Conservation (phyloP, 2,113 vertebrate species). For the rabbit (Oryctolagus cuniculus) region DNA sequence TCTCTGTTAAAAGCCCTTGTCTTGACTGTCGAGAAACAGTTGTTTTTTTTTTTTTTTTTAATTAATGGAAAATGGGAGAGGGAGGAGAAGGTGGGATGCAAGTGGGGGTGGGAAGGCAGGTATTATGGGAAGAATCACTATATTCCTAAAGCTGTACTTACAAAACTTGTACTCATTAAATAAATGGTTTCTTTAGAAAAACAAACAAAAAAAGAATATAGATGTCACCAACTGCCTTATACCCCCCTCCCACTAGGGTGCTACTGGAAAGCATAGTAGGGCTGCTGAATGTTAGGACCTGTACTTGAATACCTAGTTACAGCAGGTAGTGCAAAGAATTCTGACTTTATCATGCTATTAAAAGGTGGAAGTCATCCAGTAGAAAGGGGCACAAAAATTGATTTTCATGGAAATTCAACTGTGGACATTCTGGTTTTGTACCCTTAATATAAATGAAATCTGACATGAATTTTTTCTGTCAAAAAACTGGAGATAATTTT, state of each 20-base stretch:
- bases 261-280: neutral
- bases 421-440: neutral
- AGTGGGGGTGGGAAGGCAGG: no score
- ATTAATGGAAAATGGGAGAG: no score
- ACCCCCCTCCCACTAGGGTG: neutral
- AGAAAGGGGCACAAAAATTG: neutral
- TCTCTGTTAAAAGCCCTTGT: neutral
- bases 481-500: neutral
- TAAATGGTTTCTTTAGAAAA: no score
- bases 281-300: neutral
- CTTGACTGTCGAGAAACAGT: no score
- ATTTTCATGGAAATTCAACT: constrained; percentile 39
- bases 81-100: no score
- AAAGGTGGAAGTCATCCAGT: neutral
- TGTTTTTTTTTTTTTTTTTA: no score
- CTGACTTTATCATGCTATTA: neutral
- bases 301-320: neutral
- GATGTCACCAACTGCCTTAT: neutral
- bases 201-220: neutral
- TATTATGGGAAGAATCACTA: no score
- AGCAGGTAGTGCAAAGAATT: neutral
- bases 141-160: no score
- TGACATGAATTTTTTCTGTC: neutral
- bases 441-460: constrained; percentile 47
- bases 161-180: no score